Evolutionary conservation across 2,113 vertebrate species (phyloP).

Genomic region (Limanda limanda): DNA sequence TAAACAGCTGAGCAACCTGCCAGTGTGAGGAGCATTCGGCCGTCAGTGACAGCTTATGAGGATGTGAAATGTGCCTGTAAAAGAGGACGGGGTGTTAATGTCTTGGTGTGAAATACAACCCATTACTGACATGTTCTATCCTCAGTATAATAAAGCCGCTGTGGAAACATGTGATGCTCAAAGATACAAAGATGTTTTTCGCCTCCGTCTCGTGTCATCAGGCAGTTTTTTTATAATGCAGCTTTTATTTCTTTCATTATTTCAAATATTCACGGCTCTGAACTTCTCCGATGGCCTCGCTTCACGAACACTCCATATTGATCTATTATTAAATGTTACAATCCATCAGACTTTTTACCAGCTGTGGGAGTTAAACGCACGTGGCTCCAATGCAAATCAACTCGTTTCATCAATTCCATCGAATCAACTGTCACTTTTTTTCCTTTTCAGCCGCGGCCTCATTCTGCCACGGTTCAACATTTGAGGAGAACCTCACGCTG

Average conservation of each 20-base stretch:
- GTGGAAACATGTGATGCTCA: slow-evolving; percentile 12
- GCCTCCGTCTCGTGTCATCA: not conserved
- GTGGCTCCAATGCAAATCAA: slow-evolving; percentile 31
- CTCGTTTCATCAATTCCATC: slow-evolving; percentile 28
- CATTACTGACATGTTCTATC: slow-evolving; percentile 4
- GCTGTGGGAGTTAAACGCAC: slow-evolving; percentile 6
- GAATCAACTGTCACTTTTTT: slow-evolving; percentile 32
- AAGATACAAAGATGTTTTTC: not conserved
- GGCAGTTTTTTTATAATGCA: not conserved
- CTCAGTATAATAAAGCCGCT: slow-evolving; percentile 28
- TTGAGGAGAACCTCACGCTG: slow-evolving; percentile 11
- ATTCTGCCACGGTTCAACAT: slow-evolving; percentile 53
- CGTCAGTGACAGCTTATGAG: slow-evolving; percentile 19
- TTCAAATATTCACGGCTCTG: slow-evolving; percentile 13
- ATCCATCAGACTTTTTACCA: slow-evolving; percentile 23
- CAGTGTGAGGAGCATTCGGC: slow-evolving; percentile 34
- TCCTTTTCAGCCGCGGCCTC: slow-evolving; percentile 15
- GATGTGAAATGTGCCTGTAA: slow-evolving; percentile 9
- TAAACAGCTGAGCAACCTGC: slow-evolving; percentile 24
- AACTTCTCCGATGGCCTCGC: slow-evolving; percentile 6
- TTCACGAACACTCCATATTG: slow-evolving; percentile 18
- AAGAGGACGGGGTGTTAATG: slow-evolving; percentile 16
- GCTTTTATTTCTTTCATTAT: slow-evolving; percentile 16
- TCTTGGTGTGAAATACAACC: slow-evolving; percentile 3
- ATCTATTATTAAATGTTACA: slow-evolving; percentile 58